Evolutionary conservation across 2,113 vertebrate species (phyloP).

Genomic region (Trochalopteron elliotii): DNA sequence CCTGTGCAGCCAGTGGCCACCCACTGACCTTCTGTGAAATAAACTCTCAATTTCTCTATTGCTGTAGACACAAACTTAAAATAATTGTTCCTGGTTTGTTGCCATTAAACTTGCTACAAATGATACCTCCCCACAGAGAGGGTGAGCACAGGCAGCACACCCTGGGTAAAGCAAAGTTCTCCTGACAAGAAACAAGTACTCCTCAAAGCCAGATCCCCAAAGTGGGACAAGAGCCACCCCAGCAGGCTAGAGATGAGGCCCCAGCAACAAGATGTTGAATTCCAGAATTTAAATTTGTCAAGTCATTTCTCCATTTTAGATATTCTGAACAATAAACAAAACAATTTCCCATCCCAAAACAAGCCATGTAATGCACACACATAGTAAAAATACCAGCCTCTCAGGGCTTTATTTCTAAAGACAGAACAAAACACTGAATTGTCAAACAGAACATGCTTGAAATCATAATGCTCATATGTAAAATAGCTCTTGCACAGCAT

Average conservation of each 20-base stretch:
- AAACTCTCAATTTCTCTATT: background rate
- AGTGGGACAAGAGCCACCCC: background rate
- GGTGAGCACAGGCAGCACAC: background rate
- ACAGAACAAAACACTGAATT: background rate
- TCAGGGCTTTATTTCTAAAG: background rate
- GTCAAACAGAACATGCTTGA: background rate
- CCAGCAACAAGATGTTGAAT: background rate
- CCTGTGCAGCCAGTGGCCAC: background rate
- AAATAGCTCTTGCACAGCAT: background rate
- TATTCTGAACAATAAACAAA: background rate
- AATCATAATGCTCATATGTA: background rate
- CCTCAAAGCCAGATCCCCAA: background rate
- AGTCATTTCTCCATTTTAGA: background rate
- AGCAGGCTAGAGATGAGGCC: background rate
- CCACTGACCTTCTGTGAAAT: background rate
- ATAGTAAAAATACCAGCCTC: background rate
- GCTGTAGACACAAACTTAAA: background rate
- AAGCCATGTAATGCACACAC: background rate
- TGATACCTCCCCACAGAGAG: background rate
- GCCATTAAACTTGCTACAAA: background rate
- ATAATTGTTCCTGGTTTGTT: background rate
- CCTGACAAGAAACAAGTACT: background rate
- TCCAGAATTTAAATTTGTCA: background rate
- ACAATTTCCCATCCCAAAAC: background rate
- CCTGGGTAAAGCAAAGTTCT: background rate